Conservation (phyloP, 2,113 vertebrate genomes). For the Clarias magur region DNA sequence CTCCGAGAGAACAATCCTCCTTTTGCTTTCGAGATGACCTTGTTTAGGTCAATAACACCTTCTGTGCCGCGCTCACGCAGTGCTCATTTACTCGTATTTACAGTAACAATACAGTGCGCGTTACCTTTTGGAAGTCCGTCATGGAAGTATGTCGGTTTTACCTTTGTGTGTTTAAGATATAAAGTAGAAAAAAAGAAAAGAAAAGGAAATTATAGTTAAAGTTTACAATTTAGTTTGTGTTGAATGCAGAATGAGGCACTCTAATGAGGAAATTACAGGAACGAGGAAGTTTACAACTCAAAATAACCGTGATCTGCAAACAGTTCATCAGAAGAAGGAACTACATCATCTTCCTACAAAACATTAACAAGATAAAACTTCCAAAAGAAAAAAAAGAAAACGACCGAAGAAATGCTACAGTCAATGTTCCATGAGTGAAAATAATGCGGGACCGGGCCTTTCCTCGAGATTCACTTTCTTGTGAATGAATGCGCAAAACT, state of each 20-base stretch:
- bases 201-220: too few relatives aligned
- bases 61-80: too few relatives aligned
- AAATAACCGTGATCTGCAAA: background rate
- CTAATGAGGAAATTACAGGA: too few relatives aligned
- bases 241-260: too few relatives aligned
- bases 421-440: too few relatives aligned
- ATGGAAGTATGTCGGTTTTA: background rate
- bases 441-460: too few relatives aligned
- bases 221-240: too few relatives aligned
- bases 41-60: conserved; percentile 20
- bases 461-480: too few relatives aligned
- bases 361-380: too few relatives aligned
- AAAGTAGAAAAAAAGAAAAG: background rate
- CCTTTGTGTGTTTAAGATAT: background rate
- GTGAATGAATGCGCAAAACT: too few relatives aligned
- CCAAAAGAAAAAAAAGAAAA: background rate
- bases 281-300: background rate
- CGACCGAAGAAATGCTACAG: background rate
- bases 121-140: background rate
- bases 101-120: background rate
- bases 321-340: too few relatives aligned
- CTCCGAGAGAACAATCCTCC: conserved; percentile 35
- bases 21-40: conserved; percentile 31
- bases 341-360: too few relatives aligned
- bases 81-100: background rate